Percentiles rank a stretch among this genome's conserved stretches.
These are phyloP conservation scores for Acanthochromis polyacanthus DNA, from an alignment of 2,113 vertebrate genomes.

Conservation along the genomic window DNA sequence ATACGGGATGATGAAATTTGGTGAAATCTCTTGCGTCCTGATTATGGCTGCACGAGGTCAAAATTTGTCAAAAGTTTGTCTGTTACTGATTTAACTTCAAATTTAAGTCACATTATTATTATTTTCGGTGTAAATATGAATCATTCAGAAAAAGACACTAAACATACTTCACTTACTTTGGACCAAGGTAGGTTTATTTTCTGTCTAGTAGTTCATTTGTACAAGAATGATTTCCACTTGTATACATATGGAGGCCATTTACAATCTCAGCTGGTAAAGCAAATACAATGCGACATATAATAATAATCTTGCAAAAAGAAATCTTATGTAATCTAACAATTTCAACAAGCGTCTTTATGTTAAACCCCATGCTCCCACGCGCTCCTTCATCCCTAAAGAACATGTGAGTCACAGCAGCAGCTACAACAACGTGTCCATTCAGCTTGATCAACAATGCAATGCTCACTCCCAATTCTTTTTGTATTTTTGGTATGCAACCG, in stretches of 20 bases:
- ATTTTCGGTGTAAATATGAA: background rate
- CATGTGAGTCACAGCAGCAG: slow-evolving; percentile 38
- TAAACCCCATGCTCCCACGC: slow-evolving; percentile 6
- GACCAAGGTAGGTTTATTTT: background rate
- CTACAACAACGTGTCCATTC: slow-evolving; percentile 24
- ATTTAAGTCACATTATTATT: background rate
- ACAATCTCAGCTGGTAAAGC: slow-evolving; percentile 3
- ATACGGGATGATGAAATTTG: slow-evolving; percentile 64
- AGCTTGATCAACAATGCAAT: slow-evolving; percentile 12
- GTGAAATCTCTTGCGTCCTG: slow-evolving; percentile 52
- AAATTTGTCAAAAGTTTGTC: slow-evolving; percentile 30
- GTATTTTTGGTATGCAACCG: background rate
- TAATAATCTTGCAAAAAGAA: background rate
- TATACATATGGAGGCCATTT: background rate
- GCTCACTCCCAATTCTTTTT: background rate
- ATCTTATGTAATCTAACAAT: background rate
- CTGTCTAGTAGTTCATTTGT: background rate
- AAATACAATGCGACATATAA: background rate
- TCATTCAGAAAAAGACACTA: background rate
- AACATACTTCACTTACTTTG: background rate
- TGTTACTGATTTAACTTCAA: background rate
- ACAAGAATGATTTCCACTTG: background rate
- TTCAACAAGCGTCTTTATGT: background rate
- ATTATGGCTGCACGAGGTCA: slow-evolving; percentile 39
- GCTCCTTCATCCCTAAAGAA: slow-evolving; percentile 30